Conservation (phyloP, 2,888 invertebrate genomes). For the Pseudanteris insignis region DNA sequence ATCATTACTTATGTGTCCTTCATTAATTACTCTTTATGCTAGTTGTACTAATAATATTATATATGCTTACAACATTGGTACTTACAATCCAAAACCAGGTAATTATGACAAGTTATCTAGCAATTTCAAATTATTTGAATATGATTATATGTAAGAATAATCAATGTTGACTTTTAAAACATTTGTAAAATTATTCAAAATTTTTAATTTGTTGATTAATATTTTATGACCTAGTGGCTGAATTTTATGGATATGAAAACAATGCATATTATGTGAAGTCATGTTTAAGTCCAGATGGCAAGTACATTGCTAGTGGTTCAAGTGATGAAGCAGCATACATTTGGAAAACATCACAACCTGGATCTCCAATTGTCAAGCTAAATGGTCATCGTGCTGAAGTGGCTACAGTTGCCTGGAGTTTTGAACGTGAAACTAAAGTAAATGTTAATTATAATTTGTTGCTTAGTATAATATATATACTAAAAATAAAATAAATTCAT, state of each 20-base stretch:
- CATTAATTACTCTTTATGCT: conserved; percentile 78
- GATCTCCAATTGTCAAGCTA: conserved; percentile 75
- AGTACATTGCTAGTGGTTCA: conserved; percentile 87
- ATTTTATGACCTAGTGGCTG: too few species aligned
- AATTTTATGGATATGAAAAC: conserved; percentile 73
- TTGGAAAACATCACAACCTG: conserved; percentile 77
- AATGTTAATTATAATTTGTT: too few species aligned
- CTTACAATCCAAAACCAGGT: conserved; percentile 74
- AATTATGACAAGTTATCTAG: conserved; percentile 23
- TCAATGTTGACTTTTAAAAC: too few species aligned
- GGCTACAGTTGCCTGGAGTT: conserved; percentile 85
- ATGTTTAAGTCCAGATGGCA: conserved; percentile 81
- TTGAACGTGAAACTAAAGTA: conserved; percentile 69
- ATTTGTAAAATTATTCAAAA: too few species aligned
- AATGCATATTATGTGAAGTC: conserved; percentile 87
- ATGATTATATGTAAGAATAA: too few species aligned
- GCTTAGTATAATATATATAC: too few species aligned
- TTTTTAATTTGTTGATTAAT: too few species aligned
- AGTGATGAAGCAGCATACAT: conserved; percentile 87
- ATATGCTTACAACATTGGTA: conserved; percentile 83
- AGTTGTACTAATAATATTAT: conserved; percentile 88
- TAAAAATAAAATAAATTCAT: too few species aligned
- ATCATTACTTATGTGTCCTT: conserved; percentile 78
- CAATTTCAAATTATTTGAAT: not conserved
- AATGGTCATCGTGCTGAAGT: conserved; percentile 86